A percentile compares a stretch with the other conserved stretches of the same genome.
phyloP scores from a whole-genome alignment of 2,113 vertebrate genomes.

The Misgurnus mizolepis region DNA sequence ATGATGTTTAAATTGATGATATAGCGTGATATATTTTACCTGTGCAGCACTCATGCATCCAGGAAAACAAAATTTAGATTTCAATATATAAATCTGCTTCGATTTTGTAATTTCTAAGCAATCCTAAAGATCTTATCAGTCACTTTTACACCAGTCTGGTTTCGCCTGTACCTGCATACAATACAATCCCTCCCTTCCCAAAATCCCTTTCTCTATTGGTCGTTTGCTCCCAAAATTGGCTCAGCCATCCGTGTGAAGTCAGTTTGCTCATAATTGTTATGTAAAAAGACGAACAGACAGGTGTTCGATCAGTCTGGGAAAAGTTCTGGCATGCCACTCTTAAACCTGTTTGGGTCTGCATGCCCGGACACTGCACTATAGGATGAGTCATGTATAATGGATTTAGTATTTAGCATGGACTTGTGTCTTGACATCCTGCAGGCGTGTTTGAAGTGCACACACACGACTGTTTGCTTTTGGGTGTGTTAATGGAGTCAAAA shows the following conservation, averaged over 20 bases:
- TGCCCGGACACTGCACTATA: slow-evolving; percentile 32
- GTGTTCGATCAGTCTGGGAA: slow-evolving; percentile 30
- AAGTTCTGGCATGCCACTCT: slow-evolving; percentile 40
- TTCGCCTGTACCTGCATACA: too few species aligned
- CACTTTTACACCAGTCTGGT: too few species aligned
- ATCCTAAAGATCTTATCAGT: too few species aligned
- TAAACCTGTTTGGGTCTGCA: slow-evolving; percentile 66
- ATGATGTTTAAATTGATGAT: too few species aligned
- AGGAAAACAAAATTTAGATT: too few species aligned
- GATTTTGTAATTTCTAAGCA: too few species aligned
- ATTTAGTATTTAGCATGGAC: background rate
- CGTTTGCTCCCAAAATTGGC: background rate
- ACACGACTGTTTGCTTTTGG: slow-evolving; percentile 26
- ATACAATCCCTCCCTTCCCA: background rate
- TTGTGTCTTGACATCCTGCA: background rate
- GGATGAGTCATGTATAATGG: slow-evolving; percentile 29
- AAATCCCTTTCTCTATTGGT: background rate
- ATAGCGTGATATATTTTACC: background rate
- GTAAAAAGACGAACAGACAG: slow-evolving; percentile 36
- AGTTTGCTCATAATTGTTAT: slow-evolving; percentile 34
- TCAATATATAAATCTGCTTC: too few species aligned
- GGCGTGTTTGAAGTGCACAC: background rate
- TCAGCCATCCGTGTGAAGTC: slow-evolving; percentile 15
- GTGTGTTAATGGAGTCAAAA: slow-evolving; percentile 1
- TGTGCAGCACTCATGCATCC: background rate